Percentiles rank a stretch among this genome's conserved stretches.
These are phyloP conservation scores for Typhlichthys subterraneus DNA, from an alignment of 2,797 vertebrate genomes.

Conservation along the genomic window DNA sequence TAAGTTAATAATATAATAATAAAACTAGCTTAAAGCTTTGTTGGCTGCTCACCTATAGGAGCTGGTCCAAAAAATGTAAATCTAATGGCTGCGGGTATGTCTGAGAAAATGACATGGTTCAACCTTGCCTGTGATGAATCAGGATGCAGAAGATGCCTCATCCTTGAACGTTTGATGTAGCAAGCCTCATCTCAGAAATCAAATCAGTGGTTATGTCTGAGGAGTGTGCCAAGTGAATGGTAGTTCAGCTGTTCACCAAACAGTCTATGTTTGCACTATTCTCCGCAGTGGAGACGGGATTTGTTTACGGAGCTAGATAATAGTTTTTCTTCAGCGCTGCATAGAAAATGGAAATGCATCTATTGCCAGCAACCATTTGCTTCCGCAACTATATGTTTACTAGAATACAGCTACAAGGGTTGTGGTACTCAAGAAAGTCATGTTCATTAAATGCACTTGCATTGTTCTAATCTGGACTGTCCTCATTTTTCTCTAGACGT, in stretches of 20 bases:
- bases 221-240: slow-evolving; percentile 45
- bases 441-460: too few species aligned
- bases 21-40: slow-evolving; percentile 14
- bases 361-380: too few species aligned
- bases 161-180: slow-evolving; percentile 61
- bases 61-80: slow-evolving; percentile 62
- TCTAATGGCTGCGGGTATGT: slow-evolving; percentile 46
- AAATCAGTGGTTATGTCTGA: slow-evolving; percentile 52
- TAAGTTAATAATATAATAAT: too few species aligned
- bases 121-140: slow-evolving; percentile 62
- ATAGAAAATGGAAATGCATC: too few species aligned
- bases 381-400: too few species aligned
- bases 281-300: slow-evolving; percentile 32
- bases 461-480: too few species aligned
- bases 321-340: neutral
- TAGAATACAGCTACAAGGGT: too few species aligned
- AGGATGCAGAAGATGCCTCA: slow-evolving; percentile 53
- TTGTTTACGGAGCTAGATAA: slow-evolving; percentile 14
- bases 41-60: slow-evolving; percentile 45
- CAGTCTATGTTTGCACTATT: slow-evolving; percentile 37
- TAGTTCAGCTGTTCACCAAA: neutral
- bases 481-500: too few species aligned
- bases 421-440: too few species aligned
- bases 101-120: slow-evolving; percentile 48
- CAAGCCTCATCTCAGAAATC: slow-evolving; percentile 43